Base-by-base conservation (phyloP, 2,113 vertebrate species). In the Mormyrus lacerda region DNA sequence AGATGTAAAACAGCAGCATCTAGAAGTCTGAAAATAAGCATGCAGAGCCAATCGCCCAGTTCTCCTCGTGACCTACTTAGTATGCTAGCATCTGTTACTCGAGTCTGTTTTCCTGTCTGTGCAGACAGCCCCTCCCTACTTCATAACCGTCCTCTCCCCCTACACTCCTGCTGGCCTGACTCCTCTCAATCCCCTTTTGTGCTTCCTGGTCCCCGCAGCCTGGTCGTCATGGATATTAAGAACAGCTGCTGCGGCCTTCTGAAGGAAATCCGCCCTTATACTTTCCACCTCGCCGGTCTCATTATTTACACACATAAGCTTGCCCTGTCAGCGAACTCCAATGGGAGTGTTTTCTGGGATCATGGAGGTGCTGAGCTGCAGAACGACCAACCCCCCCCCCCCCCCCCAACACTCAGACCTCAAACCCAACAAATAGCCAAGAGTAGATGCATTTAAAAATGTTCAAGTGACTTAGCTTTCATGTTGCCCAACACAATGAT, bases 61-160 rank as follows among this genome's bases (percentile, higher is more conserved):
- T 87, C 48, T 55, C 50, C 27, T 55, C 53, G 50, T 87, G 85
- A 87, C 85, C 85, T 53, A 87, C 47, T 47, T 47, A 15, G 83
- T 85, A 50, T 85, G 44, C 44, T 45, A 85, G 82, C 82, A 85
- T 44, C 82, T 84, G 39, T 84, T 84, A 84, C 39, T 85, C 8
- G 83, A 45, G 45, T 85, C 83, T 85, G 85, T 51, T 87, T 87
- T 35, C 48, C 27, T 53, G 85, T n/a, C 39, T 84, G 39, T 21
- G 39, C 82, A 45, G 42, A 47, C 17, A 24, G 15, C 87, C 17
- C 58, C 39, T 39, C 87, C 55, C 44, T 58, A 3, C 58, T 21
- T 39, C 87, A 42, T 27, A 4, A 61, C 55, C 58, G 39, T 42
- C 21, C 55, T 44, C 39, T 11, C 35, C 55, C 55, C 61, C 87